These are phyloP conservation scores for Romanogobio albipinnatus DNA, from an alignment of 2,113 vertebrate species.

Conservation along the genomic window DNA sequence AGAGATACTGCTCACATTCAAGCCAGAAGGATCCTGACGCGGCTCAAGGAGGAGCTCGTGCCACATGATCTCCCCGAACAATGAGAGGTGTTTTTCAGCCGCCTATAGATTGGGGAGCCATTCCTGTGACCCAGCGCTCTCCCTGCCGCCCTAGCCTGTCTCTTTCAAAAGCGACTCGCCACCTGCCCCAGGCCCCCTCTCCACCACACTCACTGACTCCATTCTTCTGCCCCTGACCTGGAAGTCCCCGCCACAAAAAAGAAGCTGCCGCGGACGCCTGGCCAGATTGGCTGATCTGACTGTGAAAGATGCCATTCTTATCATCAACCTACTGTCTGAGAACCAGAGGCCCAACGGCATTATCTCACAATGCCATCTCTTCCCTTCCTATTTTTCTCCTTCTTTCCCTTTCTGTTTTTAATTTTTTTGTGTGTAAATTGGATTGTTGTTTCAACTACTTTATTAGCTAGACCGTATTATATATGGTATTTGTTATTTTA, in stretches of 20 bases:
- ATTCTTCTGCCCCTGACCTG: slow-evolving; percentile 53
- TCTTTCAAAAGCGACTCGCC: slow-evolving; percentile 59
- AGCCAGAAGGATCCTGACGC: slow-evolving; percentile 64
- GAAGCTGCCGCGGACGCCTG: slow-evolving; percentile 48
- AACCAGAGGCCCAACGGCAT: slow-evolving; percentile 37
- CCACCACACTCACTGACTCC: slow-evolving; percentile 47
- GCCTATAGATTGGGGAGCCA: slow-evolving; percentile 51
- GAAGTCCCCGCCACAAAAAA: slow-evolving; percentile 53
- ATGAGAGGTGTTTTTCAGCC: slow-evolving; percentile 55
- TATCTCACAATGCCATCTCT: slow-evolving; percentile 35
- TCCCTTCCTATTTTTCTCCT: not conserved
- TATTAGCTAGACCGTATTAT: not conserved
- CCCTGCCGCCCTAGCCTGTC: slow-evolving; percentile 32
- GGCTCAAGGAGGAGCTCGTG: slow-evolving; percentile 62
- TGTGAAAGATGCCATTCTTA: slow-evolving; percentile 61
- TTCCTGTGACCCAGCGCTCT: slow-evolving; percentile 59
- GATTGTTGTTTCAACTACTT: not conserved
- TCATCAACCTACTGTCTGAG: slow-evolving; percentile 49
- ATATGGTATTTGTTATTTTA: not conserved
- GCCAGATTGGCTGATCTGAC: slow-evolving; percentile 51
- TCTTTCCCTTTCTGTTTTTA: not conserved
- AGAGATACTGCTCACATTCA: slow-evolving; percentile 77
- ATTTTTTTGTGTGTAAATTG: not conserved
- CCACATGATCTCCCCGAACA: slow-evolving; percentile 63
- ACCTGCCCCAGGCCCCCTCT: slow-evolving; percentile 52